A percentile compares a stretch with the other conserved stretches of the same genome.
phyloP scores from a whole-genome alignment of 2,113 vertebrate species.

The Cebus imitator region DNA sequence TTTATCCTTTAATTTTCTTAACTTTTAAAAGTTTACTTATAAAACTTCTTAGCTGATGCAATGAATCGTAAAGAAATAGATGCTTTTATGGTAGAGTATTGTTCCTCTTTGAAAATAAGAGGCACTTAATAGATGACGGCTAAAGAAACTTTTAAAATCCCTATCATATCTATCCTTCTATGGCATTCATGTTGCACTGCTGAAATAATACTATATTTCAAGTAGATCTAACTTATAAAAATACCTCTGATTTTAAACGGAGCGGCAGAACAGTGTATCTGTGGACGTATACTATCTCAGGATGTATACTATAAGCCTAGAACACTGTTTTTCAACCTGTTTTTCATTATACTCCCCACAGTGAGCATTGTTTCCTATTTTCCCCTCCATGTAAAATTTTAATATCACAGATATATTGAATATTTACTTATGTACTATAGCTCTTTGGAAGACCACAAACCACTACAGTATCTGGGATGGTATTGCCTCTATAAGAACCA shows the following conservation, averaged over 20 bases:
- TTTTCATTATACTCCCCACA: neutral
- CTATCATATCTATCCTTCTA: neutral
- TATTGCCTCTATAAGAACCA: neutral
- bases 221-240: neutral
- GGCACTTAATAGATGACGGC: neutral
- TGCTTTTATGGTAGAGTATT: neutral
- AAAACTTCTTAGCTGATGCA: constrained; percentile 15
- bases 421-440: neutral
- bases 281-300: neutral
- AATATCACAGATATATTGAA: neutral
- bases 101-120: neutral
- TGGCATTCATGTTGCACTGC: neutral
- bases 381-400: neutral
- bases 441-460: neutral
- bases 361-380: neutral
- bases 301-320: neutral
- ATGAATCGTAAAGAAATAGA: neutral
- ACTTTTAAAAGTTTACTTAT: neutral
- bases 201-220: neutral
- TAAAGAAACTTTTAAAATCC: neutral
- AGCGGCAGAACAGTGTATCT: neutral
- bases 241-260: neutral
- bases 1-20: neutral
- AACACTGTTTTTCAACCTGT: neutral
- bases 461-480: neutral